Evolutionary conservation across 2,888 invertebrate species (phyloP), one percentile per base, ranked within the genome.

Genomic region (Drosophila mercatorum): DNA sequence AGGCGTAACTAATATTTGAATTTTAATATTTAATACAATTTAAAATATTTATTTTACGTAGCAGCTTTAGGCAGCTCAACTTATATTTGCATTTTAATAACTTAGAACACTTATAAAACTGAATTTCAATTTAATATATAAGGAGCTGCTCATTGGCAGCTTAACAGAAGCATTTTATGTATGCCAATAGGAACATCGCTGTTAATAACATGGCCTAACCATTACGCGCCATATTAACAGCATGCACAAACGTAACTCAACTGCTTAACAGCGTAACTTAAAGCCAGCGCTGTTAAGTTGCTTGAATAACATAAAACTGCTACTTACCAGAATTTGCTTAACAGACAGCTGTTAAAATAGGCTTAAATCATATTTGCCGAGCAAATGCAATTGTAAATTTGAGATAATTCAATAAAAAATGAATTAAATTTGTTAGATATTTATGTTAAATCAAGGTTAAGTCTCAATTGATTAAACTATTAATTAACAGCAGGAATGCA

Each of bases 301-400:
- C 2, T 17, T 5, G 22, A 7, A 41, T 55, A 31, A 14, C 56
- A 44, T 44, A 8, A 10, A 1, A 0, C 8, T 44, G 31, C 10
- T 43, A 12, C 7, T 34, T 7, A 8, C 3, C 26, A 28, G 11
- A 11, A 2, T 5, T 41, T 28, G 8, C 41, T 31, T 55, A 41
- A 55, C 41, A 55, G 28, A 41, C 10, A 12, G 17, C 55, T 55
- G 55, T 41, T 55, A 55, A 31, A 17, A 1, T 10, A 6, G n/a
- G n/a, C 28, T 10, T 40, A 28, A 40, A 1, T 28, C 7, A 1
- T 31, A 31, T 34, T 7, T 34, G 7, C 7, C 0, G 7, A 34
- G 49, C 38, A 52, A 52, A 38, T 52, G 7, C 22, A 52, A 3
- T 5, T n/a, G 5, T 49, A 17, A 51, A 49, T 43, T 43, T 7